Evolutionary conservation across 2,888 invertebrate genomes (phyloP), one percentile per base, ranked within the genome.

Genomic region (Lasioglossum lativentre): DNA sequence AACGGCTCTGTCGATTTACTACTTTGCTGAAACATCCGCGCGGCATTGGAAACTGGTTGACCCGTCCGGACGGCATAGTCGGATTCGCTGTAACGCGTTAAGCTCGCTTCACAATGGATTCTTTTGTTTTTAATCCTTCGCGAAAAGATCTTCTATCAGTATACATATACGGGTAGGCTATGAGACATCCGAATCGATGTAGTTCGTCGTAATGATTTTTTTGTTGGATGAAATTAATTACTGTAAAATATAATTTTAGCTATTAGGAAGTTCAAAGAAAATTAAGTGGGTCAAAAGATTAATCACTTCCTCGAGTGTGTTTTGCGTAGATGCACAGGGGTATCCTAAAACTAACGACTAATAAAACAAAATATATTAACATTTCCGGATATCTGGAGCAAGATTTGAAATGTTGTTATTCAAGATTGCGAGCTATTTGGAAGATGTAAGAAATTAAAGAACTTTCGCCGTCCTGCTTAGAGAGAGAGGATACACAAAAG

Each of bases 21-120:
- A 68, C 77, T 86, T 86, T 72, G 38, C 70, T 81, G n/a, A 87
- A 87, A 87, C 78, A 86, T 74, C 74, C 80, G 56, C 78, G 59
- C 75, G 68, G 38, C 19, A 75, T 30, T 74, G 75, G 78, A 68
- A 87, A 77, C 79, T 34, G 42, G 72, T 73, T 40, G 83, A 70
- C n/a, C 47, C 82, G 71, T 8, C 59, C 38, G 52, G 12, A 40
- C 68, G 12, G 68, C 23, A 19, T 34, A 30, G 34, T 12, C 59
- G n/a, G 52, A 45, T 63, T 47, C 38, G 70, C n/a, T 73, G 75
- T 72, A 79, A 79, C 76, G 27, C 30, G 63, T 63, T 63, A 27
- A 63, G 63, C 30, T 63, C 5, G 30, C 4, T 63, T 16, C 63
- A 30, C 30, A 30, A 30, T 16, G 63, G 63, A 63, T 30, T 30